A percentile compares a stretch with the other conserved stretches of the same genome.
These are phyloP conservation scores for Sesamia nonagrioides DNA, from an alignment of 1,140 invertebrate genomes.

Conservation along the genomic window DNA sequence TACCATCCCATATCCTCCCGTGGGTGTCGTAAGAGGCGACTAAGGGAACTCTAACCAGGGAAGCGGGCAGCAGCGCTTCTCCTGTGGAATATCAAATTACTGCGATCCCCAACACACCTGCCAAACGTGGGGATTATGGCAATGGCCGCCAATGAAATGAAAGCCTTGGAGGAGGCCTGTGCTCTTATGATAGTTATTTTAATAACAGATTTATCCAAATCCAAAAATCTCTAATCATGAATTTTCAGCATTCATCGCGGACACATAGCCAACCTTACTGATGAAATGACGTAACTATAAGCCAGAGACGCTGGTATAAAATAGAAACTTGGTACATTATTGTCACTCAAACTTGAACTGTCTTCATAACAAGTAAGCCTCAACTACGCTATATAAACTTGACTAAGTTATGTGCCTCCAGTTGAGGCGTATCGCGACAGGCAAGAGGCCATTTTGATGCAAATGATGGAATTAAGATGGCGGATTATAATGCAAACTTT, in stretches of 20 bases:
- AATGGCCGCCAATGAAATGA: too few species aligned
- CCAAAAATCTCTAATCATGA: too few species aligned
- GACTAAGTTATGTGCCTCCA: constrained; percentile 32
- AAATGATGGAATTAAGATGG: constrained; percentile 11
- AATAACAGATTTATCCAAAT: too few species aligned
- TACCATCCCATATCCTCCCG: too few species aligned
- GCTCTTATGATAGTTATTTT: too few species aligned
- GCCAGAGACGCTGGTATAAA: constrained; percentile 42
- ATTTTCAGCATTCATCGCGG: not conserved
- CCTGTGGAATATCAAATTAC: too few species aligned
- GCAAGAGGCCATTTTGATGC: constrained; percentile 24
- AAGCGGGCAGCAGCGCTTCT: too few species aligned
- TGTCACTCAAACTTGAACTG: constrained; percentile 33
- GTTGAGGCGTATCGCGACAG: constrained; percentile 18
- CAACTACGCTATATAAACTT: constrained; percentile 19
- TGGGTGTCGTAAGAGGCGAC: too few species aligned
- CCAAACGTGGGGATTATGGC: too few species aligned
- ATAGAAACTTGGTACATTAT: constrained; percentile 51
- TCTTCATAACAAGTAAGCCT: constrained; percentile 32
- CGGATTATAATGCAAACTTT: not conserved
- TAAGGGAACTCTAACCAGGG: too few species aligned
- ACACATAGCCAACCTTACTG: not conserved
- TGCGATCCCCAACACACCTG: too few species aligned
- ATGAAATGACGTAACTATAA: constrained; percentile 31
- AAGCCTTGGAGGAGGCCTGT: too few species aligned